phyloP scores from a whole-genome alignment of 92 coral and sea anemone genomes.

The Paragorgia papillata region DNA sequence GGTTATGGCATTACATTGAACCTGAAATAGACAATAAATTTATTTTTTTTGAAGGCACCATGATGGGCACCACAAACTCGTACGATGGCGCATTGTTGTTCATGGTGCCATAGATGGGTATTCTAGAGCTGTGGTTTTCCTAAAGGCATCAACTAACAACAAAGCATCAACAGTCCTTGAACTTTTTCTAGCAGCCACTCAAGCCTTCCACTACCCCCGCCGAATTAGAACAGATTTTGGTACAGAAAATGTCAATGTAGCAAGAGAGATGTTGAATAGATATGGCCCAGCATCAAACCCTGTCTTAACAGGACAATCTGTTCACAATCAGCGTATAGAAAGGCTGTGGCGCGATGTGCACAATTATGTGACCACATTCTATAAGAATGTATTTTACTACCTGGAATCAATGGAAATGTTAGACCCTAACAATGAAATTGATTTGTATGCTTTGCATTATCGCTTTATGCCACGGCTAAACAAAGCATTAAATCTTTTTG shows the following conservation, averaged over 20 bases:
- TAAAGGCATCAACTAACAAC: constrained; percentile 30
- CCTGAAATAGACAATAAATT: too few relatives aligned
- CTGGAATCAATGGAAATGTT: constrained; percentile 36
- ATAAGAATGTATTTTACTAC: constrained; percentile 50
- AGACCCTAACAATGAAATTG: constrained; percentile 47
- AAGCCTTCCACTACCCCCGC: constrained; percentile 40
- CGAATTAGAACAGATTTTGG: constrained; percentile 51
- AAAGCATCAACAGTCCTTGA: constrained; percentile 20
- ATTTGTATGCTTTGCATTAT: constrained; percentile 58
- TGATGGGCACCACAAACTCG: constrained; percentile 44
- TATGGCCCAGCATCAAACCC: constrained; percentile 52
- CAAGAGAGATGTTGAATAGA: constrained; percentile 48
- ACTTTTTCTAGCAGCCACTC: constrained; percentile 23
- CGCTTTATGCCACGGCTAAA: constrained; percentile 38
- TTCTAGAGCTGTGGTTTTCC: constrained; percentile 41
- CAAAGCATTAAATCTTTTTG: constrained; percentile 41
- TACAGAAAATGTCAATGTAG: constrained; percentile 50
- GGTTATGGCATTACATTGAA: too few relatives aligned
- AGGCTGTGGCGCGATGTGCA: constrained; percentile 61
- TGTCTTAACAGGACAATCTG: constrained; percentile 62
- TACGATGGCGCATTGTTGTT: constrained; percentile 39
- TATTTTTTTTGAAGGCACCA: constrained; percentile 39
- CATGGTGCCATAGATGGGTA: constrained; percentile 48
- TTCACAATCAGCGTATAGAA: constrained; percentile 56
- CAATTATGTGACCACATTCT: constrained; percentile 18